A percentile compares a stretch with the other conserved stretches of the same genome.
Conservation (phyloP, 2,113 vertebrate species). For the Trochalopteron elliotii region DNA sequence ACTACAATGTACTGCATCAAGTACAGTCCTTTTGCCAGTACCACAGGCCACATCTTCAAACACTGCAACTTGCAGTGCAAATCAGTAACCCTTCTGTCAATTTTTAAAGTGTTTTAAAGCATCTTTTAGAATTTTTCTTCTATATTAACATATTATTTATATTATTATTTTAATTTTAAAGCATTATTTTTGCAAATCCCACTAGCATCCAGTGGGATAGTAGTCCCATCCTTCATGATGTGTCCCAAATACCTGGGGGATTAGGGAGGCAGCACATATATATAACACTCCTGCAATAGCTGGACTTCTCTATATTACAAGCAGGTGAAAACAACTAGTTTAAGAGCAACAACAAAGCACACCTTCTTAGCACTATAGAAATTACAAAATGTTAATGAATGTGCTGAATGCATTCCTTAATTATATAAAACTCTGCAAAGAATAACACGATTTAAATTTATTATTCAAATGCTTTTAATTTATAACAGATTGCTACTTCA, state of each 20-base stretch:
- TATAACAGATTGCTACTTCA: slow-evolving; percentile 78
- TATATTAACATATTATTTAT: background rate
- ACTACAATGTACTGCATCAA: background rate
- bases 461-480: slow-evolving; percentile 76
- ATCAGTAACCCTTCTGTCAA: background rate
- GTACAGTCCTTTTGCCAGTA: background rate
- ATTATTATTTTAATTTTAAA: background rate
- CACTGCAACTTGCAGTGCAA: background rate
- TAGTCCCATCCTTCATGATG: background rate
- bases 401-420: slow-evolving; percentile 43
- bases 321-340: slow-evolving; percentile 26
- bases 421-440: slow-evolving; percentile 69
- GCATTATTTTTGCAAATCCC: background rate
- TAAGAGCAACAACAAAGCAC: slow-evolving; percentile 59
- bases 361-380: slow-evolving; percentile 34
- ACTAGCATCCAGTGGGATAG: background rate
- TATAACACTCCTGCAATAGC: background rate
- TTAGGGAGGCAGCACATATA: background rate
- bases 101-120: background rate
- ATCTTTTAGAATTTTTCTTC: background rate
- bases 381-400: slow-evolving; percentile 28
- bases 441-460: slow-evolving; percentile 70
- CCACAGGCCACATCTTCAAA: background rate
- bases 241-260: background rate
- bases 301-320: background rate